Evolutionary conservation across 2,797 vertebrate species (phyloP), one percentile per base, ranked within the genome.

Genomic region (Triplophysa bombifrons): DNA sequence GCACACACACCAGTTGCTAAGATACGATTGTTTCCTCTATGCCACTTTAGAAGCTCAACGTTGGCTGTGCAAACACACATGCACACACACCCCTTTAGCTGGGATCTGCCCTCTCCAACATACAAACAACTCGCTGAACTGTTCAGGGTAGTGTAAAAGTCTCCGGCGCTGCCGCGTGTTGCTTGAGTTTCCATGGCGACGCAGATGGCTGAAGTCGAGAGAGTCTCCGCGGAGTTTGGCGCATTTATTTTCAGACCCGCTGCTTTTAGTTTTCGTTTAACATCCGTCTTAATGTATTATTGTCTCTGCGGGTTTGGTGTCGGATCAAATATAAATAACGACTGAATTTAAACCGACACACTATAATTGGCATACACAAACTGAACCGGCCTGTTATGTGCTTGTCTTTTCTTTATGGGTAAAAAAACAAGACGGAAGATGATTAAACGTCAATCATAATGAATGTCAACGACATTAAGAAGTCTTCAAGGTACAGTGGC

Each of bases 111-210:
- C 13, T 34, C 12, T 74, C 19, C 17, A 22, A 53, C 61, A 65
- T 48, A 53, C 14, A 19, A 10, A 41, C 38, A 48, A 3, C 25
- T 44, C 44, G n/a, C 25, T 64, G 30, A 74, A 53, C 30, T 53
- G 22, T 11, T 56, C 10, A 38, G 58, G 55, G 22, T 20, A 1
- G 10, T 22, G 55, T 55, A 55, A 20, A 48, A 56, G 17, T 56
- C 25, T 60, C 38, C 56, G 51, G 67, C 3, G 2, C 22, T 22
- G 38, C 3, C 4, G 41, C 41, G 67, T 50, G 79, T 66, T 74
- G 56, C 16, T 22, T 25, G 50, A 10, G 22, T 80, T 80, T 80
- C 79, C 72, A 80, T 70, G 65, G 72, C 30, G 34, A 80, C 20
- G 9, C 64, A 74, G 72, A 80, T 64, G 79, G 79, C 46, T 60